phyloP scores from a whole-genome alignment of 1,140 invertebrate genomes.

The Drosophila micromelanica region DNA sequence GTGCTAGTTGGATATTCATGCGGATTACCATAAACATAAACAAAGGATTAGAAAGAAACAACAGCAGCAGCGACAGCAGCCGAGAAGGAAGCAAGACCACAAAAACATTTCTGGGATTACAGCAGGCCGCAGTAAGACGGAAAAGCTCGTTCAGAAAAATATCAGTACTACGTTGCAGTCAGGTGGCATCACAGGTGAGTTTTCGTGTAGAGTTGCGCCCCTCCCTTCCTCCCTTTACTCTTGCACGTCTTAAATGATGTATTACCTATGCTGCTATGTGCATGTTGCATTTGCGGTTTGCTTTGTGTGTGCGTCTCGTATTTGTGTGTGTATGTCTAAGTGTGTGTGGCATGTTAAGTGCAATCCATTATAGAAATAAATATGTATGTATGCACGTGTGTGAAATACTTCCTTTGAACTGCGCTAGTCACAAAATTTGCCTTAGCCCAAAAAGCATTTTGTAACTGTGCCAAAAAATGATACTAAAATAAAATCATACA shows the following conservation, averaged over 20 bases:
- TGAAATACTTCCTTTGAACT: constrained; percentile 14
- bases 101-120: constrained; percentile 47
- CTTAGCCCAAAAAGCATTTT: not conserved
- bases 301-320: constrained; percentile 2
- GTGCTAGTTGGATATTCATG: constrained; percentile 51
- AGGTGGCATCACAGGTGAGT: constrained; percentile 54
- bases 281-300: constrained; percentile 67
- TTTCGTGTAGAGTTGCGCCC: constrained; percentile 3
- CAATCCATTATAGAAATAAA: constrained; percentile 81
- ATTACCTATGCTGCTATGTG: constrained; percentile 54
- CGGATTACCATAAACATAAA: constrained; percentile 78
- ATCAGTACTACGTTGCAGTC: constrained; percentile 18
- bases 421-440: constrained; percentile 14
- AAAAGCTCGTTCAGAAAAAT: constrained; percentile 6
- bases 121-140: constrained; percentile 15
- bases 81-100: constrained; percentile 15
- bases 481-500: not conserved
- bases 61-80: constrained; percentile 22
- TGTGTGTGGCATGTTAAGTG: constrained; percentile 80
- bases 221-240: too few species aligned
- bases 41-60: constrained; percentile 69
- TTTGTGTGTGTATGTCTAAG: constrained; percentile 35
- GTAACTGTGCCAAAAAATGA: constrained; percentile 15
- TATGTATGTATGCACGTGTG: constrained; percentile 16
- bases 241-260: constrained; percentile 62